phyloP scores from a whole-genome alignment of 2,113 vertebrate genomes.

The Larimichthys polyactis region DNA sequence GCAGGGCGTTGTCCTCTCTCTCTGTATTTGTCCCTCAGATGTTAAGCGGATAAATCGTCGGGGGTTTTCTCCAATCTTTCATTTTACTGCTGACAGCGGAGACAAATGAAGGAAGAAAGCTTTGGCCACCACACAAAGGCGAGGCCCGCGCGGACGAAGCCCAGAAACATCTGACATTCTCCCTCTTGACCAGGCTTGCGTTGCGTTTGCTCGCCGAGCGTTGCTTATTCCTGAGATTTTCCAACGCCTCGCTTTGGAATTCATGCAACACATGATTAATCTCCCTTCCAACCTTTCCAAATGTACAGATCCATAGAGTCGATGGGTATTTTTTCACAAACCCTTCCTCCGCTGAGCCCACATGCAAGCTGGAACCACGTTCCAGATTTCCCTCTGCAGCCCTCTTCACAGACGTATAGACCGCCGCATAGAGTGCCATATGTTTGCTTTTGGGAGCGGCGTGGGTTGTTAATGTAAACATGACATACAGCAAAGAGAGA shows the following conservation, averaged over 20 bases:
- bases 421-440: slow-evolving; percentile 1
- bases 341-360: background rate
- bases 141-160: slow-evolving; percentile 28
- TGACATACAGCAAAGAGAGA: slow-evolving; percentile 54
- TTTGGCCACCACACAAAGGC: slow-evolving; percentile 51
- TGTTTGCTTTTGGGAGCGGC: slow-evolving; percentile 50
- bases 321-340: slow-evolving; percentile 17
- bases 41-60: slow-evolving; percentile 50
- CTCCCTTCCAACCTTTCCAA: background rate
- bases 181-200: background rate
- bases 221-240: slow-evolving; percentile 20
- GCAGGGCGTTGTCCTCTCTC: slow-evolving; percentile 33
- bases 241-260: slow-evolving; percentile 21
- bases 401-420: background rate
- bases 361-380: background rate
- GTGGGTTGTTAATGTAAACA: slow-evolving; percentile 64
- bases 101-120: slow-evolving; percentile 65
- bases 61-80: slow-evolving; percentile 68
- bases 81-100: slow-evolving; percentile 69
- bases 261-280: slow-evolving; percentile 25
- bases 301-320: slow-evolving; percentile 2
- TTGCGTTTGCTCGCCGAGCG: background rate
- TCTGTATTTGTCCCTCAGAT: slow-evolving; percentile 49
- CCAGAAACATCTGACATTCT: slow-evolving; percentile 37
- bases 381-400: slow-evolving; percentile 7